Conservation (phyloP, 1,140 invertebrate species). For the Diachasmimorpha longicaudata region DNA sequence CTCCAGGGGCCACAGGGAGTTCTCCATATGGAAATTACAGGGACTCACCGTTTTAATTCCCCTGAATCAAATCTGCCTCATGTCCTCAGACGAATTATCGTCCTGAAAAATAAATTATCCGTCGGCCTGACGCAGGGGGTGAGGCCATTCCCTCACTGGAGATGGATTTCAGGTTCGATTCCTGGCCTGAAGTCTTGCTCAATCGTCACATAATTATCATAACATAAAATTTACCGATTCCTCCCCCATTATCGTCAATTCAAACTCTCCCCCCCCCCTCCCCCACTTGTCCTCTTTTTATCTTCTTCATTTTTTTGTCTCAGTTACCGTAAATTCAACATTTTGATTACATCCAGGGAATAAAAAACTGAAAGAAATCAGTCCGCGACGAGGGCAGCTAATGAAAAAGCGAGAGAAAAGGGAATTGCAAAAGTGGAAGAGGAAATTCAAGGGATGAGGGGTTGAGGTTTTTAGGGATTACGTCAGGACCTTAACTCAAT, state of each 20-base stretch:
- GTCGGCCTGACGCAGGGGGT: too few relatives aligned
- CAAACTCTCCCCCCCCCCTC: constrained; percentile 48
- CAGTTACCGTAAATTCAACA: constrained; percentile 27
- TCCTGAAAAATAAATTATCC: too few relatives aligned
- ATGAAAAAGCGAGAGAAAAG: background rate
- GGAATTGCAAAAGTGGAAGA: background rate
- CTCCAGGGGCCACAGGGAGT: constrained; percentile 40
- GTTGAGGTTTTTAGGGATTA: constrained; percentile 17
- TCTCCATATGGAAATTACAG: constrained; percentile 26
- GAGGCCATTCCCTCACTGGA: too few relatives aligned
- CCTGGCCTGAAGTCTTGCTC: too few relatives aligned
- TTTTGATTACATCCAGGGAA: background rate
- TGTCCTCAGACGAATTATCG: too few relatives aligned
- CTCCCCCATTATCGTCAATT: constrained; percentile 37
- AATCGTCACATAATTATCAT: too few relatives aligned
- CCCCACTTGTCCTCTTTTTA: constrained; percentile 29
- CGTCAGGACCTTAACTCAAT: constrained; percentile 38
- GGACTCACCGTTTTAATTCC: background rate
- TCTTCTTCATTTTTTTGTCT: constrained; percentile 31
- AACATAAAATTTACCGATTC: too few relatives aligned
- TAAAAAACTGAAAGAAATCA: background rate
- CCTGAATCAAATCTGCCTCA: background rate
- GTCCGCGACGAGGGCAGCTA: background rate
- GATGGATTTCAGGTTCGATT: too few relatives aligned
- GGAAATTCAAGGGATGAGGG: background rate